Percentiles rank a stretch among this genome's conserved stretches.
phyloP scores from a whole-genome alignment of 2,113 vertebrate genomes.

The Sciurus niger region DNA sequence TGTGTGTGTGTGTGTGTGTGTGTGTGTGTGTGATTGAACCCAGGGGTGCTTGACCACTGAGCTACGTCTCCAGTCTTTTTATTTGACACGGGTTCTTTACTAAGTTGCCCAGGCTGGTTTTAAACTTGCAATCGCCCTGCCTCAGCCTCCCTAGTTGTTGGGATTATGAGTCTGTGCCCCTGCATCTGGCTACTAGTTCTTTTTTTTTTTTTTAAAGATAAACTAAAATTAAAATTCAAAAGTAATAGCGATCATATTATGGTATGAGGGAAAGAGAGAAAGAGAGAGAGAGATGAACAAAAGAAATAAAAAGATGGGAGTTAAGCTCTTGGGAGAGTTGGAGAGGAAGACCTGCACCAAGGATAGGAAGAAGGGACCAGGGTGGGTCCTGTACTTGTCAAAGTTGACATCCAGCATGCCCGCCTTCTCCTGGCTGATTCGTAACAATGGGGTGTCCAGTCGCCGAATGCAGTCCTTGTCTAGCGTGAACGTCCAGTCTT shows the following conservation, averaged over 20 bases:
- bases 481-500: constrained; percentile 91
- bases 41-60: too few species aligned
- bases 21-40: too few species aligned
- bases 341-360: not conserved
- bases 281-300: not conserved
- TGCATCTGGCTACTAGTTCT: not conserved
- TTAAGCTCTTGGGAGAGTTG: not conserved
- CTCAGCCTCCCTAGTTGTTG: too few species aligned
- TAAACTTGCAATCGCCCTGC: too few species aligned
- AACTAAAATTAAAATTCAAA: constrained; percentile 36
- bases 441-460: constrained; percentile 91
- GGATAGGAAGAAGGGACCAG: not conserved
- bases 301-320: not conserved
- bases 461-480: constrained; percentile 88
- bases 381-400: constrained; percentile 88
- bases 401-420: constrained; percentile 93
- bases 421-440: constrained; percentile 85
- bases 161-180: too few species aligned
- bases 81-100: too few species aligned
- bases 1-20: too few species aligned
- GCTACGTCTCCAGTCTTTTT: too few species aligned
- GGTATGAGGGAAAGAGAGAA: not conserved
- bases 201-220: not conserved
- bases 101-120: too few species aligned
- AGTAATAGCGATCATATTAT: not conserved